Evolutionary conservation across 2,888 invertebrate genomes (phyloP).

Genomic region (Tenthredo distinguenda): DNA sequence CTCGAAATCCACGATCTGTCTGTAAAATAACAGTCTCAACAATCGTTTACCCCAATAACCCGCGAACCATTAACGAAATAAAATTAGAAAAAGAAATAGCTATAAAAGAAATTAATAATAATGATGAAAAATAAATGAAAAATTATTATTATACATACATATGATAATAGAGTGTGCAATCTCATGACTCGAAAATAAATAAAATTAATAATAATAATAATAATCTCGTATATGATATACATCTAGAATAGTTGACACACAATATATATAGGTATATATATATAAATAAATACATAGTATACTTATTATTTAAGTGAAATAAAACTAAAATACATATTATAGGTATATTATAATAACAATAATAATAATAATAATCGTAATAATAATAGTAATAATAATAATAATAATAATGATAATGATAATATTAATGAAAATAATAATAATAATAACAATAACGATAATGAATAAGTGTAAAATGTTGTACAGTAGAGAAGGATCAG

Average conservation of each 20-base stretch:
- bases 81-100: neutral
- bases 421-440: neutral
- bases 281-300: neutral
- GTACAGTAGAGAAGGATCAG: constrained; percentile 75
- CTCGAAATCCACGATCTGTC: neutral
- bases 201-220: constrained; percentile 25
- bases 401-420: constrained; percentile 17
- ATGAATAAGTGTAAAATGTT: constrained; percentile 74
- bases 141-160: neutral
- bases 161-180: constrained; percentile 70
- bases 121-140: neutral
- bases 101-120: neutral
- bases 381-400: constrained; percentile 2
- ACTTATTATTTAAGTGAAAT: neutral
- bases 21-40: neutral
- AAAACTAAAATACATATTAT: neutral
- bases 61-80: neutral
- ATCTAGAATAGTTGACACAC: constrained; percentile 5
- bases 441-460: constrained; percentile 9
- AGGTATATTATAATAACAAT: neutral
- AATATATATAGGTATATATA: neutral
- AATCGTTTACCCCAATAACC: neutral
- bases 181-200: constrained; percentile 72
- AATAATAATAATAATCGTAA: constrained; percentile 1
- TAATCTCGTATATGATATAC: constrained; percentile 18